Evolutionary conservation across 1,140 invertebrate species (phyloP).

Genomic region (Heliconius melpomene): DNA sequence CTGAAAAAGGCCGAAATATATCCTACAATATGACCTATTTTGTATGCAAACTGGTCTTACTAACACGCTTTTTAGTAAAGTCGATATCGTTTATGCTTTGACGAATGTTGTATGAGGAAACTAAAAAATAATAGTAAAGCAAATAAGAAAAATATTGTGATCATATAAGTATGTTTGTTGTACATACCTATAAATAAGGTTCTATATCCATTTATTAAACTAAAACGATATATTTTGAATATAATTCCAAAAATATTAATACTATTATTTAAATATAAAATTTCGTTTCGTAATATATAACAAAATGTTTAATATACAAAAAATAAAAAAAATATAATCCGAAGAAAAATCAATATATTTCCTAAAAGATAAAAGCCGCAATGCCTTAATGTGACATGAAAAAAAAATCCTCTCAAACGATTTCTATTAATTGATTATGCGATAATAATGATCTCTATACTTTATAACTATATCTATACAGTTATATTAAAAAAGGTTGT

Average conservation of each 20-base stretch:
- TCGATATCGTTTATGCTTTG: not conserved
- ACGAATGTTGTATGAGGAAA: not conserved
- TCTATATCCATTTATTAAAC: not conserved
- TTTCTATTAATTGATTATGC: slow-evolving; percentile 35
- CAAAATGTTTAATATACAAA: not conserved
- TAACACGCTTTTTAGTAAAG: not conserved
- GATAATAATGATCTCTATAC: not conserved
- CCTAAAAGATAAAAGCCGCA: slow-evolving; percentile 39
- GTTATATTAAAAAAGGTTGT: slow-evolving; percentile 18
- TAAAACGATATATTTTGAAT: not conserved
- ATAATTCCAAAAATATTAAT: slow-evolving; percentile 17
- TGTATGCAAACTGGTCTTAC: not conserved
- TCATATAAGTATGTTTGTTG: not conserved
- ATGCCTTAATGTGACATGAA: slow-evolving; percentile 47
- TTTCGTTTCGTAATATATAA: not conserved
- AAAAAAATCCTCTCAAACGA: slow-evolving; percentile 52
- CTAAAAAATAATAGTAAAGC: too few relatives aligned
- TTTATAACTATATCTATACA: not conserved
- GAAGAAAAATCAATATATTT: slow-evolving; percentile 9
- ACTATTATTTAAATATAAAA: too few relatives aligned
- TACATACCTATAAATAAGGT: not conserved
- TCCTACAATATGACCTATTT: not conserved
- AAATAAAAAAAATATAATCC: not conserved
- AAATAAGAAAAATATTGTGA: too few relatives aligned
- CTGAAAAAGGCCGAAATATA: slow-evolving; percentile 6